Evolutionary conservation across 2,888 invertebrate species (phyloP).

Genomic region (Synergus japonicus): DNA sequence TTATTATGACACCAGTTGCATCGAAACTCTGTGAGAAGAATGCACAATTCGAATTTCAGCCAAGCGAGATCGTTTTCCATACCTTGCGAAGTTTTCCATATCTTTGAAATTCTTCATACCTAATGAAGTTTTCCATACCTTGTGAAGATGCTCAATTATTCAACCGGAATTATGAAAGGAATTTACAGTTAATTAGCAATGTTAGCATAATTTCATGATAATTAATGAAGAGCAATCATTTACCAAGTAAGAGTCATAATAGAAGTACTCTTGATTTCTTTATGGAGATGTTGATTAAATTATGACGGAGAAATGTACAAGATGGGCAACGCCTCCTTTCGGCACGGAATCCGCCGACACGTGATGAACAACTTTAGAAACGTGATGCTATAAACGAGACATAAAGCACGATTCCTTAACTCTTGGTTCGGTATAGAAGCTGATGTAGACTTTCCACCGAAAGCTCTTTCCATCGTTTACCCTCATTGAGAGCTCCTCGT

Average conservation of each 20-base stretch:
- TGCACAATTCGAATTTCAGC: neutral
- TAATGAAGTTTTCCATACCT: neutral
- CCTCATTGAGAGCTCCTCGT: neutral
- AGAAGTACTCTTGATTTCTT: slow-evolving; percentile 11
- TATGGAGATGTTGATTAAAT: slow-evolving; percentile 22
- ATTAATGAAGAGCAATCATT: neutral
- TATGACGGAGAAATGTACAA: slow-evolving; percentile 2
- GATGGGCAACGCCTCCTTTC: slow-evolving; percentile 23
- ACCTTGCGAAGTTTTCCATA: neutral
- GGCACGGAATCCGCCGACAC: slow-evolving; percentile 30
- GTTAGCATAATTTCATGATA: neutral
- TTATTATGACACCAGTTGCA: slow-evolving; percentile 32
- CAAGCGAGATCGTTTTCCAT: neutral
- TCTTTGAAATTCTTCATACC: neutral
- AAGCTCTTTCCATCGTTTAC: slow-evolving; percentile 35
- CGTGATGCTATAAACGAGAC: slow-evolving; percentile 33
- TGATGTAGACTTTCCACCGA: slow-evolving; percentile 35
- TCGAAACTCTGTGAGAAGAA: slow-evolving; percentile 1
- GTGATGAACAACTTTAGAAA: slow-evolving; percentile 33
- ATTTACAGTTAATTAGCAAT: too few relatives aligned
- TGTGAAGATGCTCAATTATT: neutral
- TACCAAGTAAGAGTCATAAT: neutral
- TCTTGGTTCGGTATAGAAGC: slow-evolving; percentile 28
- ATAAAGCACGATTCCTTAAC: slow-evolving; percentile 40
- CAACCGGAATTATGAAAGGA: too few relatives aligned